Conservation (phyloP, 2,797 vertebrate genomes). For the Rhabdomys pumilio region DNA sequence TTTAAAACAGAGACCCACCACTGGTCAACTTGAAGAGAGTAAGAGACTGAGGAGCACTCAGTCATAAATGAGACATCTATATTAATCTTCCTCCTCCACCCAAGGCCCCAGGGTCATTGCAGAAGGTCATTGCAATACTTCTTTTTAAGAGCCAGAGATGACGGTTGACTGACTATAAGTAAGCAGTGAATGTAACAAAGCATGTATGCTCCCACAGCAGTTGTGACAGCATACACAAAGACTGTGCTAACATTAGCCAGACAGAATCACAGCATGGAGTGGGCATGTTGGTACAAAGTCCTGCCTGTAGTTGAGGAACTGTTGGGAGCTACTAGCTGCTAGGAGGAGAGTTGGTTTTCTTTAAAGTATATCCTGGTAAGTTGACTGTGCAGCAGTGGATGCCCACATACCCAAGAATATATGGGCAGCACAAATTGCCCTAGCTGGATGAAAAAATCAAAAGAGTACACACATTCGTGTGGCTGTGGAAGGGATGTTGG, state of each 20-base stretch:
- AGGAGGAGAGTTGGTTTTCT: not conserved
- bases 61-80: not conserved
- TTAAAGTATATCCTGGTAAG: not conserved
- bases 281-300: not conserved
- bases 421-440: not conserved
- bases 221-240: not conserved
- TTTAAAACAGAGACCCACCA: no score
- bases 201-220: not conserved
- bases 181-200: not conserved
- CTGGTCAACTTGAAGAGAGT: not conserved
- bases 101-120: not conserved
- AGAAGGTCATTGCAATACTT: not conserved
- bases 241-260: no score
- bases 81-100: not conserved
- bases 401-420: not conserved
- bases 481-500: not conserved
- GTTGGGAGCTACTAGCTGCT: not conserved
- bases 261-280: not conserved
- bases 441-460: not conserved
- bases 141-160: not conserved
- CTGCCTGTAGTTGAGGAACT: not conserved
- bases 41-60: not conserved
- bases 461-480: not conserved
- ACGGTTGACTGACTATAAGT: not conserved
- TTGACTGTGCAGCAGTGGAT: not conserved